Evolutionary conservation across 2,888 invertebrate genomes (phyloP), one percentile per base, ranked within the genome.

Genomic region (Andrena chrysosceles): DNA sequence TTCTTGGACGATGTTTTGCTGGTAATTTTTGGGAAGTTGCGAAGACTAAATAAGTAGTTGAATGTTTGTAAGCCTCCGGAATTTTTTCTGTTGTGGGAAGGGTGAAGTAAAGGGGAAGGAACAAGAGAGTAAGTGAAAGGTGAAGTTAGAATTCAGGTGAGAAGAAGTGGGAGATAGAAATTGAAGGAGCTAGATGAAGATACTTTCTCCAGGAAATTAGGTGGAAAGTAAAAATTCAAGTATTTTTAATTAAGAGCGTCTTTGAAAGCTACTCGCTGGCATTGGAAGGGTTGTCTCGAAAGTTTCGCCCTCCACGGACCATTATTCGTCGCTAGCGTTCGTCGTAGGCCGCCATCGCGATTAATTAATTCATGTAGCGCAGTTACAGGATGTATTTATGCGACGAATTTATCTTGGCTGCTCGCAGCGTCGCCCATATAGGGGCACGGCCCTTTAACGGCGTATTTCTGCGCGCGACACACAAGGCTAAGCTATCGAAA

Each of bases 281-380:
- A 35, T 54, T n/a, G 68, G 63, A 68, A 62, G 33, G 48, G 49
- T 33, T n/a, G 31, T 23, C 74, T 26, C 35, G 31, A n/a, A n/a
- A 75, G 23, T 31, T 35, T 56, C n/a, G 42, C 42, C 64, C 52
- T 54, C 7, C 23, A 8, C 31, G 4, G 16, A 8, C 52, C 48
- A 56, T 69, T 69, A 77, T 49, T 63, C 69, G 77, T 52, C 8
- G 20, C 33, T 69, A 49, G 49, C 52, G 79, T 77, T 77, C 13
- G 54, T 26, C 54, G 26, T 6, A 33, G 48, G 26, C 20, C 35
- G 56, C 13, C 66, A 13, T 26, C 29, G 29, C 56, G 69, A 79
- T 79, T 69, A 79, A 79, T 79, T 79, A 79, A 77, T 79, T 69
- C 79, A 49, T 29, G 29, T 20, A 35, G 70, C 42, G 20, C 59